These are phyloP conservation scores for Oscheius onirici DNA, from an alignment of 2,888 invertebrate genomes.

Conservation along the genomic window DNA sequence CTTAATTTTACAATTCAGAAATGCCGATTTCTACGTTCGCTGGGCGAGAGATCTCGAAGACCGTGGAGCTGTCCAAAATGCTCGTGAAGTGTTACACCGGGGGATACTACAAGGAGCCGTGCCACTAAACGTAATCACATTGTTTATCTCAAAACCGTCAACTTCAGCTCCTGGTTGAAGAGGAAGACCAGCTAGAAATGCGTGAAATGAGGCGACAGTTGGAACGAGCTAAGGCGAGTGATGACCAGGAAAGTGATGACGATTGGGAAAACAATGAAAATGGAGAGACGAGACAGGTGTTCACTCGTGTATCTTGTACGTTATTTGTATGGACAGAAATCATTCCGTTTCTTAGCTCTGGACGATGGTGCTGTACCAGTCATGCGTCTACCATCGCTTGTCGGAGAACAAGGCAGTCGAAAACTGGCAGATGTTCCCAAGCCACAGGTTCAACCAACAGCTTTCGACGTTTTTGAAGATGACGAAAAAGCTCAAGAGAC, in stretches of 20 bases:
- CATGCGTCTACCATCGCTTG: slow-evolving; percentile 45
- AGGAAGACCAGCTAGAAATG: slow-evolving; percentile 53
- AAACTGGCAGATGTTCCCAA: not conserved
- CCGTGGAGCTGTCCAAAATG: slow-evolving; percentile 43
- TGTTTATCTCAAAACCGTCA: not conserved
- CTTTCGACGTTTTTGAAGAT: slow-evolving; percentile 44
- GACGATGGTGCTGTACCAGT: slow-evolving; percentile 41
- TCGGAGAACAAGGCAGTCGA: slow-evolving; percentile 36
- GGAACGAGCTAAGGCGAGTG: slow-evolving; percentile 28
- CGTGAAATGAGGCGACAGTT: slow-evolving; percentile 48
- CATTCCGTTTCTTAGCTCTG: slow-evolving; percentile 33
- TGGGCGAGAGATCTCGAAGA: slow-evolving; percentile 51
- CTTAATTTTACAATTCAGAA: slow-evolving; percentile 35
- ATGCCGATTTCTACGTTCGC: slow-evolving; percentile 46
- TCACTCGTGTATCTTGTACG: slow-evolving; percentile 42
- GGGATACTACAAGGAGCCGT: slow-evolving; percentile 41
- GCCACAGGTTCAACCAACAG: not conserved
- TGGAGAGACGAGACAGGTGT: slow-evolving; percentile 35
- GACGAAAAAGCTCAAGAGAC: slow-evolving; percentile 42
- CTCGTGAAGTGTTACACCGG: slow-evolving; percentile 41
- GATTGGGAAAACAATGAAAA: slow-evolving; percentile 22
- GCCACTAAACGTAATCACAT: slow-evolving; percentile 36
- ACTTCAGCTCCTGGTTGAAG: slow-evolving; percentile 40
- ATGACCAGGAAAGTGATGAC: slow-evolving; percentile 27
- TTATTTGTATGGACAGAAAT: not conserved